Evolutionary conservation across 2,113 vertebrate genomes (phyloP), one percentile per base, ranked within the genome.

Genomic region (Pachycephala philippinensis): DNA sequence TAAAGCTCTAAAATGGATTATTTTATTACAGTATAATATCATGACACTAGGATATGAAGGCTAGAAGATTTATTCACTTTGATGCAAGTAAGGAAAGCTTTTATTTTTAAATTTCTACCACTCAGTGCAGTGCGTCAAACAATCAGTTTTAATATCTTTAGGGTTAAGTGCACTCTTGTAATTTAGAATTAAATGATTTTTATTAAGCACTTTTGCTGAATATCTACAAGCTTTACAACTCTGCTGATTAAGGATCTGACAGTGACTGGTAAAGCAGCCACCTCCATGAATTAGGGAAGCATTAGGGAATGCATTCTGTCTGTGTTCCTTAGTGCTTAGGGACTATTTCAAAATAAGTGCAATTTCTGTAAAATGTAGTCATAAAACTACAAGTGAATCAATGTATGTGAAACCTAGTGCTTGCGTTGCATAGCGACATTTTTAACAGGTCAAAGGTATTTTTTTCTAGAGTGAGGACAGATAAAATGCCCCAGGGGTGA

Each of bases 101-200:
- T 98, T 98, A 97, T 98, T 98, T 97, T 98, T 97, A 97, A 98
- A 98, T 98, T 97, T 97, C 96, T 97, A 95, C 93, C 90, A 97
- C 97, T 97, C 96, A 70, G 79, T 96, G 96, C 96, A 97, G 96
- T 97, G 97, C 89, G 96, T 98, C 97, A 98, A 98, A 98, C 97
- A 98, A 98, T 98, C 97, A 97, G 97, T 97, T 98, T 98, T 98
- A 98, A 98, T 98, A 98, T 98, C 97, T 98, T 98, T 98, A 98
- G 97, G 98, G 96, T 97, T 98, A 98, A 98, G 97, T 98, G 97
- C 97, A 97, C 98, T 98, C 98, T 98, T 98, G 97, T 98, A 98
- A 98, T 98, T 98, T 98, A 97, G 95, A 98, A 98, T 96, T 98
- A 97, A 98, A 97, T 97, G 84, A 98, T 98, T 98, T 98, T 98